phyloP scores from a whole-genome alignment of 2,113 vertebrate species.

The Maccullochella peelii region DNA sequence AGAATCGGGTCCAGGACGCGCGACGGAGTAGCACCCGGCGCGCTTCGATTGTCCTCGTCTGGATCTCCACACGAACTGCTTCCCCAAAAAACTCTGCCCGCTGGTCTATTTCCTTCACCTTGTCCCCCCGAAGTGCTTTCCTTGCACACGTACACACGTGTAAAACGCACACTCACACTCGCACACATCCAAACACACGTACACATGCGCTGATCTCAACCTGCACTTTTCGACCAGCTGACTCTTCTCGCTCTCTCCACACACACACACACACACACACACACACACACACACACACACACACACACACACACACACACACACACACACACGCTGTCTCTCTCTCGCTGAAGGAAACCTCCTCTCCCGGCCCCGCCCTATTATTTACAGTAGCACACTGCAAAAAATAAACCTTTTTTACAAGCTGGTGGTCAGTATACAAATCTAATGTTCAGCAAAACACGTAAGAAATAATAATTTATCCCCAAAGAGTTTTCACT shows the following conservation, averaged over 20 bases:
- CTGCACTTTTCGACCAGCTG: constrained; percentile 69
- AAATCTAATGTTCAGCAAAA: not conserved
- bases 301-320: not conserved
- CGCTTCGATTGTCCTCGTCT: constrained; percentile 56
- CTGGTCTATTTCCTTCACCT: constrained; percentile 62
- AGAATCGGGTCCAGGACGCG: constrained; percentile 47
- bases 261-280: not conserved
- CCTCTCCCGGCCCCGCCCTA: constrained; percentile 62
- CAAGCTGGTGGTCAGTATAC: not conserved
- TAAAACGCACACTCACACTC: constrained; percentile 19
- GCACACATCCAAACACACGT: constrained; percentile 30
- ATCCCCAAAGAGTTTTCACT: not conserved
- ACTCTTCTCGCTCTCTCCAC: constrained; percentile 34
- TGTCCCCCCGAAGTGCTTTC: constrained; percentile 28
- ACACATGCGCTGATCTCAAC: constrained; percentile 39
- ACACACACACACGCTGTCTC: not conserved
- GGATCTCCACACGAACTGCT: constrained; percentile 47
- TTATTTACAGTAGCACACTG: constrained; percentile 54
- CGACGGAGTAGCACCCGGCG: constrained; percentile 53
- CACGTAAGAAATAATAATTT: not conserved
- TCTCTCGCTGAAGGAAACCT: constrained; percentile 45
- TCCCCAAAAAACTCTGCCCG: constrained; percentile 18
- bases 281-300: not conserved
- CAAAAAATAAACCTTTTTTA: constrained; percentile 35
- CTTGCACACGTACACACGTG: constrained; percentile 32